Base-by-base conservation (phyloP, 2,888 invertebrate species). In the Mellilla xanthometata region DNA sequence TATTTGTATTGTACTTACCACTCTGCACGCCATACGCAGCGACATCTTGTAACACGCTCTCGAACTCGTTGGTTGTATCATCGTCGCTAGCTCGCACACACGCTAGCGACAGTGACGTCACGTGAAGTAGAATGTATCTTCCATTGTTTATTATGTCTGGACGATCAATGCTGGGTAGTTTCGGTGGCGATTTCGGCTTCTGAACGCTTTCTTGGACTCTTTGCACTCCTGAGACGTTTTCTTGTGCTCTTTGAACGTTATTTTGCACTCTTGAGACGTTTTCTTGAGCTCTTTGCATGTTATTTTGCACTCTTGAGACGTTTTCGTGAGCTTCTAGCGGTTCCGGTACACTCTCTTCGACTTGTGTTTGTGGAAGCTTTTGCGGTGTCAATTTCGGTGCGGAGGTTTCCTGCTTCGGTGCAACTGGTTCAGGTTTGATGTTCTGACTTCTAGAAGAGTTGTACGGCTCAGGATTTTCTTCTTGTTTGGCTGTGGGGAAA, bases 61-160 rank as follows among this genome's bases (percentile, higher is more conserved):
- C 74, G 54, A 68, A 76, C 11, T 28, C 34, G 1, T 19, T 30
- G 6, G 22, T 33, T 0, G 59, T 11, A 0, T 48, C 56, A 0
- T 11, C 4, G 54, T 0, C 83, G 60, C 8, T 80, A 64, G 43
- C 68, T 56, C 36, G 62, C 63, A 6, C 61, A 31, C 71, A 69
- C 13, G 61, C 68, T 1, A 62, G 56, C n/a, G 58, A 60, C 3
- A 63, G 13, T 0, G 57, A 51, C 0, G 65, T 51, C 6, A 65
- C 72, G 2, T 79, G 71, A 4, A 80, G 68, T 0, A 86, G 41
- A 0, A 75, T 0, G 12, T 83, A 81, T 0, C 34, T 31, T 0
- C 59, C 27, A 2, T 60, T 62, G 50, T 64, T 34, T 1, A 3
- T 7, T 0, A 84, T 8, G 0, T 42, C 27, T 0, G 84, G 85